Conservation (phyloP, 2,113 vertebrate genomes). For the Forbesichthys agassizii region DNA sequence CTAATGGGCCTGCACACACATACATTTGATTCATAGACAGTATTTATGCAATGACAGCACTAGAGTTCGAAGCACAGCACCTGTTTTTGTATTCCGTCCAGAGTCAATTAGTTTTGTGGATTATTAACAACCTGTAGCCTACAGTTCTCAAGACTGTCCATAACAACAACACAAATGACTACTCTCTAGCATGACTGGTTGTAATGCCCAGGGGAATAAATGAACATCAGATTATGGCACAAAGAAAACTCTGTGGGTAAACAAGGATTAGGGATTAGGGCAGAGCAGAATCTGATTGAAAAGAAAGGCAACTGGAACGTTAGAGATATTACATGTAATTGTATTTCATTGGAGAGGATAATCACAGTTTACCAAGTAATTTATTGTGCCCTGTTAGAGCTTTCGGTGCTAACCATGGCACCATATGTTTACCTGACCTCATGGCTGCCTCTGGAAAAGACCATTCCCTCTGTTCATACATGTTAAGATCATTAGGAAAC, state of each 20-base stretch:
- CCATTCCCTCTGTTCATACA: constrained; percentile 43
- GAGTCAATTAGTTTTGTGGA: constrained; percentile 36
- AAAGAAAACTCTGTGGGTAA: constrained; percentile 63
- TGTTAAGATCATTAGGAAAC: constrained; percentile 39
- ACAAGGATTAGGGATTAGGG: constrained; percentile 71
- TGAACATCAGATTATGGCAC: constrained; percentile 73
- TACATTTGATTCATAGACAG: not conserved
- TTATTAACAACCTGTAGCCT: constrained; percentile 27
- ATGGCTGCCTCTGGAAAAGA: constrained; percentile 29
- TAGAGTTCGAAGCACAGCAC: constrained; percentile 22
- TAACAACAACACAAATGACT: constrained; percentile 60
- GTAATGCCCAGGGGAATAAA: constrained; percentile 70
- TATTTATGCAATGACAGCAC: constrained; percentile 29
- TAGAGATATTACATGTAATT: constrained; percentile 66
- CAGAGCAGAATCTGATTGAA: constrained; percentile 73
- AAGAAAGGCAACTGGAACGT: constrained; percentile 61
- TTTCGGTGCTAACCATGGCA: constrained; percentile 40
- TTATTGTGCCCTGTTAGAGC: constrained; percentile 57
- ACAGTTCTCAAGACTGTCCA: constrained; percentile 27
- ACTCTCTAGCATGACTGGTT: constrained; percentile 44
- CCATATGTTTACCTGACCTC: constrained; percentile 71
- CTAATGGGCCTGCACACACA: not conserved
- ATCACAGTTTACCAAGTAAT: constrained; percentile 63
- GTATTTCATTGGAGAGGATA: constrained; percentile 60
- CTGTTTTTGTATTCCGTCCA: constrained; percentile 43